These are phyloP conservation scores for Stratiomys singularior DNA, from an alignment of 2,888 invertebrate species.

Conservation along the genomic window DNA sequence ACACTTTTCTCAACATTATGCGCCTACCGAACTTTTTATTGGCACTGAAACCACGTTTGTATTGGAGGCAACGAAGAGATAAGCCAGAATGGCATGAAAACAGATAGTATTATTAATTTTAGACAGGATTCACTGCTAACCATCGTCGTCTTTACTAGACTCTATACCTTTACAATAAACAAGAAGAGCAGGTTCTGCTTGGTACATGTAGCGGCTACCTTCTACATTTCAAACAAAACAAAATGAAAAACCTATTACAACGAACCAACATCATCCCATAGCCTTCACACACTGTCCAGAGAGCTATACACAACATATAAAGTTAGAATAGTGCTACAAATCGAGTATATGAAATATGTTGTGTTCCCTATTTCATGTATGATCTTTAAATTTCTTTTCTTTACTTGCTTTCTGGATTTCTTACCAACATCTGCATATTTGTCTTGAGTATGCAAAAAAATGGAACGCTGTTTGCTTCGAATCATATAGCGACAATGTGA, in stretches of 20 bases:
- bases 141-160: background rate
- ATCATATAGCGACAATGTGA: conserved; percentile 19
- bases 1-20: background rate
- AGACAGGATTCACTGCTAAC: too few species aligned
- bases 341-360: too few species aligned
- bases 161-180: background rate
- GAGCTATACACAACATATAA: too few species aligned
- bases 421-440: conserved; percentile 11
- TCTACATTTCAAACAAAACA: conserved; percentile 7
- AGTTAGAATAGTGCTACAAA: too few species aligned
- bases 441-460: background rate
- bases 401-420: background rate
- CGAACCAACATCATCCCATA: background rate
- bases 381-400: conserved; percentile 3
- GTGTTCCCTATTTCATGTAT: conserved; percentile 6
- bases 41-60: background rate
- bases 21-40: background rate
- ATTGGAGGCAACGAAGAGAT: conserved; percentile 5
- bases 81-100: conserved; percentile 24
- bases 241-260: background rate
- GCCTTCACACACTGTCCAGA: conserved; percentile 1
- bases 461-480: background rate
- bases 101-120: background rate
- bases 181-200: conserved; percentile 32
- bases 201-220: conserved; percentile 22